Evolutionary conservation across 2,888 invertebrate species (phyloP), one percentile per base, ranked within the genome.

Genomic region (Auanema sp.): DNA sequence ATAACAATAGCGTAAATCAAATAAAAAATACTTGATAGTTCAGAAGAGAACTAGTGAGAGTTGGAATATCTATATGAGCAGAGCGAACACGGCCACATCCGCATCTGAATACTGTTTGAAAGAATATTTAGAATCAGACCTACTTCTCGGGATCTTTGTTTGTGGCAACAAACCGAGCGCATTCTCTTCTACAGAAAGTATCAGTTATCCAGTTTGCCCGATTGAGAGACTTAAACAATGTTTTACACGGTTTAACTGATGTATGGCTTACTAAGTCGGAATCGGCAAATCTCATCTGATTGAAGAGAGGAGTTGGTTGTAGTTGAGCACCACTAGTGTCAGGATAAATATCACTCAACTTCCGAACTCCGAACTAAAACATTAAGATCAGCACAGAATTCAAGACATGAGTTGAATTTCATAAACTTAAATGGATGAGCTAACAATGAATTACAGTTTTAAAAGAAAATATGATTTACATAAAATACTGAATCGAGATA

Each of bases 151-250:
- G 56, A 58, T 80, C 78, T 21, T 71, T 69, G 55, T 63, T 72
- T 1, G 77, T 76, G 16, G 79, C 61, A 25, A 80, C 68, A 58
- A 80, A 80, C 24, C 72, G 60, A 23, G 69, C 67, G 86, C 96
- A 96, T 87, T 95, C 95, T 77, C 95, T 87, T 85, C 93, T 93
- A 85, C 91, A 90, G 86, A 96, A 94, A 77, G 91, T 92, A 81
- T 91, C 91, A 86, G 93, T 93, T 83, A 96, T 92, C 95, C 95
- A 80, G 18, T 76, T 64, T 24, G 63, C 58, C 25, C 69, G 67
- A 42, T 79, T 72, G 8, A 75, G 58, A 11, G 73, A 69, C 75
- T 77, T 62, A 73, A 69, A 18, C 11, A 54, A 1, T 1, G 12
- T 24, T 12, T 11, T 10, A n/a, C 6, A 16, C 16, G 25, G 12